Conservation (phyloP, 35 echinoderm and acorn worm species). For the Anneissia japonica region DNA sequence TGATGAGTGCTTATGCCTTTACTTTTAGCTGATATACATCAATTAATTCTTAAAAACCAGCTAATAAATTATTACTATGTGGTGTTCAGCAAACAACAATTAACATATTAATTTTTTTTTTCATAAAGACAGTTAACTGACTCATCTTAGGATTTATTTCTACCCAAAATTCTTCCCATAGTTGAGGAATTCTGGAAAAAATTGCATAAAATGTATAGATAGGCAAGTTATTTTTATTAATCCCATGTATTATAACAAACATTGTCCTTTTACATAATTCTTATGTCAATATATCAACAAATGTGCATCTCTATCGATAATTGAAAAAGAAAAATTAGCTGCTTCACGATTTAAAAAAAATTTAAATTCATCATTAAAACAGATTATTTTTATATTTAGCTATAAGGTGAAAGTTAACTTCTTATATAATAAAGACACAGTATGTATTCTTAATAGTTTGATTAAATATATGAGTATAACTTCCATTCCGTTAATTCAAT, state of each 20-base stretch:
- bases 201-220: background rate
- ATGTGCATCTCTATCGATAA: background rate
- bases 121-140: background rate
- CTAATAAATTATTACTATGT: background rate
- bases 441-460: background rate
- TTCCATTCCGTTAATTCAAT: background rate
- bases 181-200: background rate
- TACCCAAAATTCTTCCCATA: background rate
- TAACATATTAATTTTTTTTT: background rate
- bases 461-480: too few species aligned
- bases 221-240: background rate
- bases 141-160: background rate
- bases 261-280: too few species aligned
- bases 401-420: background rate
- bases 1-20: background rate
- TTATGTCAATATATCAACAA: background rate
- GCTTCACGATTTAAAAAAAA: background rate
- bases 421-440: background rate
- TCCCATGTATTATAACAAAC: background rate
- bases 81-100: background rate
- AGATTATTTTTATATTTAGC: background rate
- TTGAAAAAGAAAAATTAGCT: background rate
- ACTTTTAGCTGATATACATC: background rate
- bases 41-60: background rate
- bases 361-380: background rate